Conservation (phyloP, 2,888 invertebrate genomes). For the Poecilus cupreus region DNA sequence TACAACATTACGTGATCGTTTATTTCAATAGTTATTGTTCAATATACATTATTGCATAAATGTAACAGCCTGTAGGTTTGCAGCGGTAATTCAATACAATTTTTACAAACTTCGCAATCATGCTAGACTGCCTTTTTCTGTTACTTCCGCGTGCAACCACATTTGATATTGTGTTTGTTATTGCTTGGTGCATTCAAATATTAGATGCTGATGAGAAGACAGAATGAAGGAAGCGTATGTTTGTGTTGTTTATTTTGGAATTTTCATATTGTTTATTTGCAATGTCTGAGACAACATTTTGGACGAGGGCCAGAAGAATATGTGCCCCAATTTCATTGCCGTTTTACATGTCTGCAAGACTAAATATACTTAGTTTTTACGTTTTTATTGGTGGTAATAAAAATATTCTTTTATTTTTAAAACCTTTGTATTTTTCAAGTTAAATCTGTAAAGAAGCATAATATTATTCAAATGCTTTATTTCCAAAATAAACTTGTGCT, state of each 20-base stretch:
- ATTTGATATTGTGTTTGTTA: conserved; percentile 4
- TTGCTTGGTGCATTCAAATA: neutral
- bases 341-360: conserved; percentile 41
- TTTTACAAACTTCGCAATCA: too few relatives aligned
- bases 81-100: neutral
- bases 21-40: conserved; percentile 25
- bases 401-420: too few relatives aligned
- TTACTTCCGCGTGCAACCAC: neutral
- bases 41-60: neutral
- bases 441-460: too few relatives aligned
- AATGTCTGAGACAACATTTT: conserved; percentile 5
- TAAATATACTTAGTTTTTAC: conserved; percentile 20
- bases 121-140: too few relatives aligned
- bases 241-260: conserved; percentile 11
- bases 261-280: conserved; percentile 45
- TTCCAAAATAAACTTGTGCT: too few relatives aligned
- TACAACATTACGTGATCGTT: conserved; percentile 17
- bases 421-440: too few relatives aligned
- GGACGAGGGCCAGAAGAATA: conserved; percentile 22
- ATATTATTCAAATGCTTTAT: too few relatives aligned
- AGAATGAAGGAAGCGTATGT: conserved; percentile 22
- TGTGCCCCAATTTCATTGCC: conserved; percentile 44
- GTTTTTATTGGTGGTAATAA: neutral
- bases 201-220: neutral
- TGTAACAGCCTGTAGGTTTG: neutral